Conservation (phyloP, 2,797 vertebrate species). For the Macrochelys suwanniensis region DNA sequence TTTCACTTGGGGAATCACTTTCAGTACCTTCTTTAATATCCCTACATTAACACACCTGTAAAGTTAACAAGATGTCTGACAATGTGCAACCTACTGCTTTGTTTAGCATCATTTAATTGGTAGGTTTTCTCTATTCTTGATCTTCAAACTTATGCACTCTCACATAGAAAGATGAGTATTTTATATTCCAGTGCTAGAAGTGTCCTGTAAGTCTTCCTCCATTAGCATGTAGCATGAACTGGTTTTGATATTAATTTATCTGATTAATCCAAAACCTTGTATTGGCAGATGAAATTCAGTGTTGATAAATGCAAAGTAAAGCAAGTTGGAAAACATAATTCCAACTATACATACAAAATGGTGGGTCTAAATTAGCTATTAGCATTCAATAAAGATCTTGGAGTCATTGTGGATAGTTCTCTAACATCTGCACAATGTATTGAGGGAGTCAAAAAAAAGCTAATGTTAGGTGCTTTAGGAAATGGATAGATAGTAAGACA, state of each 20-base stretch:
- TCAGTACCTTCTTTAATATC: too few species aligned
- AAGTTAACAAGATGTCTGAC: conserved; percentile 52
- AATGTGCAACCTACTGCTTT: conserved; percentile 34
- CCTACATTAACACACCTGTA: not conserved
- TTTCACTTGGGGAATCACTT: too few species aligned
- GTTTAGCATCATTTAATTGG: conserved; percentile 56
- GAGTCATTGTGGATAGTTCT: not conserved
- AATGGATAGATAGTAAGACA: not conserved
- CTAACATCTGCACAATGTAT: not conserved
- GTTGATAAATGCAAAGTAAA: not conserved
- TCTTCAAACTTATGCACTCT: conserved; percentile 1
- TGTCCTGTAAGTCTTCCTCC: not conserved
- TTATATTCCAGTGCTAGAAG: not conserved
- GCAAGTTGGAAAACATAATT: not conserved
- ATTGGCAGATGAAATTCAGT: not conserved
- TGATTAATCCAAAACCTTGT: not conserved
- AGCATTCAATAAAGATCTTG: not conserved
- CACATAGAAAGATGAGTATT: not conserved
- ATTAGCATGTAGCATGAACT: not conserved
- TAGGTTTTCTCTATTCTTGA: conserved; percentile 40
- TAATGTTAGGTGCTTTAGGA: not conserved
- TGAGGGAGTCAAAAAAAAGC: not conserved
- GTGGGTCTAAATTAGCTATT: not conserved
- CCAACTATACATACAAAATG: not conserved
- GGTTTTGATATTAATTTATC: not conserved